Base-by-base conservation (phyloP, 1,140 invertebrate genomes). In the Zaprionus lachaisei region DNA sequence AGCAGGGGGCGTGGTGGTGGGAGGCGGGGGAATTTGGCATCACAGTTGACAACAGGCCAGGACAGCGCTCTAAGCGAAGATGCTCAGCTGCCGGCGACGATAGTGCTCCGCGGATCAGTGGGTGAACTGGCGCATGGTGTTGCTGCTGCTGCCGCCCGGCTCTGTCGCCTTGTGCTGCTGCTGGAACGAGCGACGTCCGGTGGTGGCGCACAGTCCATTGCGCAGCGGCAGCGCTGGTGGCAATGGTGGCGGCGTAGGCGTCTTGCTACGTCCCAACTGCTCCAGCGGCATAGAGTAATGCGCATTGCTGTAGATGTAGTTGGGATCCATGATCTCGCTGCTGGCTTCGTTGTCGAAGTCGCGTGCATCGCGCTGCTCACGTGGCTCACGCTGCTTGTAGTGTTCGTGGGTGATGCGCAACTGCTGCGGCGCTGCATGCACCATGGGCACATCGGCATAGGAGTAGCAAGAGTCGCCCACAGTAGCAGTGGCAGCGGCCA, bases 231-330 rank as follows among this genome's bases (percentile, higher is more conserved):
- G n/a, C 24, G 92, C 92, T 69, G 92, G 92, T 15, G 92, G 92
- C 66, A 92, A 38, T 24, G 92, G 92, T 5, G 92, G 92, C 31
- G 91, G 92, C 15, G 92, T 92, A 1, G 92, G 92, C 5, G 92
- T 92, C 72, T 92, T 91, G 67, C 68, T 73, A 55, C 77, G 80
- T 11, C 80, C 80, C 54, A 81, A n/a, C 58, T 92, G 92, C 80
- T 92, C 92, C 61, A 92, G 38, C 1, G 92, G 92, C 84, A 92
- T 58, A 7, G 92, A 92, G 47, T 92, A 92, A 60, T 92, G 92
- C 0, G 92, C 78, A 62, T 92, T 92, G 71, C 84, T 89, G 73
- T 92, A 92, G 38, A 92, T 92, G 49, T 92, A 92, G 58, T 92
- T 92, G 54, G 91, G 77, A 65, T 92, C 91, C 66, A 92, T 71